Evolutionary conservation across 2,797 vertebrate species (phyloP).

Genomic region (Alfaro cultratus): DNA sequence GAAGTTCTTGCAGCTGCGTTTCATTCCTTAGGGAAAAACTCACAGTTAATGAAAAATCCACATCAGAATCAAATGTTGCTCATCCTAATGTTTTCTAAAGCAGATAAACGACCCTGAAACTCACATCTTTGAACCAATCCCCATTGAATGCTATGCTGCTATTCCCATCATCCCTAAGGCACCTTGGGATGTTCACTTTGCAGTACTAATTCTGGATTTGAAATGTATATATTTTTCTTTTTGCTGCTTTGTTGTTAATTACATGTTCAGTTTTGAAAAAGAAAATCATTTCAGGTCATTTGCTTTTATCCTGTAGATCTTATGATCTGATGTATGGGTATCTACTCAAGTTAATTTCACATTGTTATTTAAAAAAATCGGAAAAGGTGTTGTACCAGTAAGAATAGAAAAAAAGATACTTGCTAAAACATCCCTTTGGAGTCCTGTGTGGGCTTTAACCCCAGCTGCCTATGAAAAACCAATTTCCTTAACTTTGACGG

Average conservation of each 20-base stretch:
- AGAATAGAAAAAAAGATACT: neutral
- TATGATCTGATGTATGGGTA: neutral
- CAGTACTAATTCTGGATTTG: neutral
- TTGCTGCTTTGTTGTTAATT: neutral
- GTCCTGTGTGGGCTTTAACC: slow-evolving; percentile 77
- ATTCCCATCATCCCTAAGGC: neutral
- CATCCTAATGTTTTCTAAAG: neutral
- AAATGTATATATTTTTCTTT: neutral
- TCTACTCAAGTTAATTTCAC: neutral
- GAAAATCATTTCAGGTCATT: neutral
- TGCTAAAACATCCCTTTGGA: slow-evolving; percentile 20
- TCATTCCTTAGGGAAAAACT: neutral
- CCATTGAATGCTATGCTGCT: neutral
- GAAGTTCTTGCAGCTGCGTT: neutral
- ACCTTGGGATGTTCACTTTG: neutral
- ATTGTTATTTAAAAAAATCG: neutral
- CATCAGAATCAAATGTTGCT: neutral
- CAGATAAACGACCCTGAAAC: neutral
- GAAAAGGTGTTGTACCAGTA: neutral
- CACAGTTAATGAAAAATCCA: neutral
- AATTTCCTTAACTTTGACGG: slow-evolving; percentile 87
- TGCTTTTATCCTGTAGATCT: neutral
- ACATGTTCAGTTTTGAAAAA: neutral
- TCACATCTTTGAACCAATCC: neutral
- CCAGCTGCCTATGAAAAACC: slow-evolving; percentile 85